Base-by-base conservation (phyloP, 2,797 vertebrate genomes). In the Aldrovandia affinis region DNA sequence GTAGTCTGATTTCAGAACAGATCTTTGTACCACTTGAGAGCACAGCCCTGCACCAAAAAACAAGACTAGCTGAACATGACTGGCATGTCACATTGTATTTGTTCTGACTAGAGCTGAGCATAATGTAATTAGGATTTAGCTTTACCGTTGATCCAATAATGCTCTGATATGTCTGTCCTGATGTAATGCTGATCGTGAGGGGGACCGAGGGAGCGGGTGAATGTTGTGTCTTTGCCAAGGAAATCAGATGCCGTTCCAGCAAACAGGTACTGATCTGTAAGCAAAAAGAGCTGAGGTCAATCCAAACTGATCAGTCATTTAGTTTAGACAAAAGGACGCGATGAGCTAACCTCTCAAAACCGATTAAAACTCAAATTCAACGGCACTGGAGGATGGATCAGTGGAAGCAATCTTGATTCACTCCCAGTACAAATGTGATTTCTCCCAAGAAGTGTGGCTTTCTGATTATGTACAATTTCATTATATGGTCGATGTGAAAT, bases 71-170 rank as follows among this genome's bases (percentile, higher is more conserved):
- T 59, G 54, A 39, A 57, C 15, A 39, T 30, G n/a, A 39, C 78
- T 30, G 25, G 30, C 28, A 4, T 12, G 54, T 79, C 59, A 80
- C 44, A 80, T 63, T 44, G 50, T n/a, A 68, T 42, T 68, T 25
- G 33, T 28, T 79, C 44, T 18, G 33, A 78, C 5, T 14, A 6
- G 30, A 55, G 28, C 25, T 78, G 44, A 50, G 25, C 44, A 15
- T 50, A 50, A 78, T 78, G 28, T 52, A 42, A 39, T 81, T 61
- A 39, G 20, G 55, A n/a, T 61, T 81, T 54, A 81, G 18, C 92
- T 91, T 93, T 96, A 99, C 98, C 98, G 78, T 97, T 98, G 93
- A 99, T 97, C 98, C 98, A 99, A 92, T 98, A 97, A 93, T 99
- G 97, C 68, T 99, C 98, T 6, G 98, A 98, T 89, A 98, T 97